A percentile compares a stretch with the other conserved stretches of the same genome.
Conservation (phyloP, 2,797 vertebrate genomes). For the Mormyrops attenuatus region DNA sequence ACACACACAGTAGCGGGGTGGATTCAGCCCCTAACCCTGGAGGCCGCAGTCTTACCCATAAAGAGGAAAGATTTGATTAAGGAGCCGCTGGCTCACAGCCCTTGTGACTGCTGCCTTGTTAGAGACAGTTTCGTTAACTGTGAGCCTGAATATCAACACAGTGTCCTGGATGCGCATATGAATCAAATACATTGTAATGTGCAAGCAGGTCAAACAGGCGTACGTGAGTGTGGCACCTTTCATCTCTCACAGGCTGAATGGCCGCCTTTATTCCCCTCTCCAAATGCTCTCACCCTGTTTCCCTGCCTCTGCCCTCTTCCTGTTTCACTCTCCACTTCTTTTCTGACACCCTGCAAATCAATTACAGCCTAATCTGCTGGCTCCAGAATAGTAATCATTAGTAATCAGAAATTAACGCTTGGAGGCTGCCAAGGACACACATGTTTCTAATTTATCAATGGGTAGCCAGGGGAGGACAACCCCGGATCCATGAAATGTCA, state of each 20-base stretch:
- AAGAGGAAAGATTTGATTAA: not conserved
- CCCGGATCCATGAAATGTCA: not conserved
- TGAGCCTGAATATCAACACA: not conserved
- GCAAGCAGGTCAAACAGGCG: not conserved
- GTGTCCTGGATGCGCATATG: not conserved
- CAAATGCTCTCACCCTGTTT: conserved; percentile 32
- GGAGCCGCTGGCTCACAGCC: not conserved
- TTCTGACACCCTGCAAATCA: conserved; percentile 36
- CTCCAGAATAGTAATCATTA: conserved; percentile 49
- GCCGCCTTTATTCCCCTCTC: conserved; percentile 21
- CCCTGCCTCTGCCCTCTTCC: conserved; percentile 32
- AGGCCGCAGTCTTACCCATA: not conserved
- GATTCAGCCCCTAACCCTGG: not conserved
- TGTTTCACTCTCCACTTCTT: conserved; percentile 21
- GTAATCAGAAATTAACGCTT: conserved; percentile 40
- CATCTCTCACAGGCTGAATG: not conserved
- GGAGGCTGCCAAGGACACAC: conserved; percentile 48
- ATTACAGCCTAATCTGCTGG: conserved; percentile 46
- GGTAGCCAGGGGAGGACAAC: conserved; percentile 12
- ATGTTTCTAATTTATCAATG: conserved; percentile 33
- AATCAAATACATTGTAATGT: not conserved
- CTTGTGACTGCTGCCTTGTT: not conserved
- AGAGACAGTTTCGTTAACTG: not conserved
- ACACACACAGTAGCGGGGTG: not conserved
- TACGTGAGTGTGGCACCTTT: not conserved